Evolutionary conservation across 2,888 invertebrate species (phyloP).

Genomic region (Graphium colonna): DNA sequence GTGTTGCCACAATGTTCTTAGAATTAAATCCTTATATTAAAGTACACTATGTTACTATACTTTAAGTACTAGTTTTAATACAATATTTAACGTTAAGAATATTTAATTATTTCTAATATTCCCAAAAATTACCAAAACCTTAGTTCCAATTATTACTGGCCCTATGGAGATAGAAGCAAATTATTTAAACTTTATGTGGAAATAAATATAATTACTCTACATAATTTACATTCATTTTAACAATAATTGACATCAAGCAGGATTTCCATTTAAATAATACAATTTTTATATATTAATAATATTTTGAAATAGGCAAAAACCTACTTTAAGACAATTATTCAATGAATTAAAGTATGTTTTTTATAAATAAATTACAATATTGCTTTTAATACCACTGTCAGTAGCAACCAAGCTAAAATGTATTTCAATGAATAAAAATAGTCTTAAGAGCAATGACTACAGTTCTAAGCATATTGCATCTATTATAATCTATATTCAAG

Average conservation of each 20-base stretch:
- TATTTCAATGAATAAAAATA: constrained; percentile 8
- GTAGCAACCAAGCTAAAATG: constrained; percentile 15
- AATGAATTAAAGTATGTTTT: constrained; percentile 9
- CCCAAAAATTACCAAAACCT: constrained; percentile 6
- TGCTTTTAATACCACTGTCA: constrained; percentile 19
- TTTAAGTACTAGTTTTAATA: constrained; percentile 21
- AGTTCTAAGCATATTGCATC: constrained; percentile 1
- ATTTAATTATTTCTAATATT: constrained; percentile 6
- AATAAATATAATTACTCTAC: constrained; percentile 53
- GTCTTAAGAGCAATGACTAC: constrained; percentile 8
- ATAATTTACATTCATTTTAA: constrained; percentile 51
- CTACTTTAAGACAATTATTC: constrained; percentile 3
- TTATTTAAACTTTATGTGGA: constrained; percentile 33
- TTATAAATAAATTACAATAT: constrained; percentile 21
- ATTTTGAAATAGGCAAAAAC: constrained; percentile 14
- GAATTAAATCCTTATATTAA: constrained; percentile 14
- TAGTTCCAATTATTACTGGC: constrained; percentile 35
- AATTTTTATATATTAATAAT: constrained; percentile 17
- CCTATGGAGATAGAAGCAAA: constrained; percentile 39
- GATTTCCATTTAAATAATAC: constrained; percentile 38
- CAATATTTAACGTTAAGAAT: constrained; percentile 7
- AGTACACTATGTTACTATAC: constrained; percentile 10
- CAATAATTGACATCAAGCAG: constrained; percentile 78
- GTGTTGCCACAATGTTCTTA: constrained; percentile 71
- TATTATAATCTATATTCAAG: constrained; percentile 12